Evolutionary conservation across 1,140 invertebrate genomes (phyloP).

Genomic region (Drosophila ficusphila): DNA sequence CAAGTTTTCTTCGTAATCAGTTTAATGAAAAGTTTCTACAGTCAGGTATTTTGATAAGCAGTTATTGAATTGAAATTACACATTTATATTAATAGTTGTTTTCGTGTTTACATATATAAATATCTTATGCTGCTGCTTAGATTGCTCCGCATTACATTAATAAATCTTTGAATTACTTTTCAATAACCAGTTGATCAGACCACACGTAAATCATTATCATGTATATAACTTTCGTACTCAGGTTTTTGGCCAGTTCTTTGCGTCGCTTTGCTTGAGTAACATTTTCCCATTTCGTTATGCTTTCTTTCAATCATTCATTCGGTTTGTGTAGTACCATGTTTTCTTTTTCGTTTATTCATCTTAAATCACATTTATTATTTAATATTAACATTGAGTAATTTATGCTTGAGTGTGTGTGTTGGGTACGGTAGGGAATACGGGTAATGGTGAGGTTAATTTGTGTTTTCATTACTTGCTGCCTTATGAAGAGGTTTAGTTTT

Average conservation of each 20-base stretch:
- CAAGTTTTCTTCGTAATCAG: constrained; percentile 30
- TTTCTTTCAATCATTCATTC: constrained; percentile 33
- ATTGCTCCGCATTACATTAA: constrained; percentile 68
- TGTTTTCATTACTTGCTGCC: constrained; percentile 20
- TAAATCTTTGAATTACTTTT: constrained; percentile 57
- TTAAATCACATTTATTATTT: constrained; percentile 82
- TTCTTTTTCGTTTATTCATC: constrained; percentile 55
- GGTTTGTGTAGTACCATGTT: constrained; percentile 62
- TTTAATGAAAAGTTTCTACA: constrained; percentile 77
- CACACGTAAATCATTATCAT: constrained; percentile 40
- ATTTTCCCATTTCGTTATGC: constrained; percentile 7
- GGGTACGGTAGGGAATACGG: constrained; percentile 33
- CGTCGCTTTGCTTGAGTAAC: constrained; percentile 36
- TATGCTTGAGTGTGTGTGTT: constrained; percentile 67
- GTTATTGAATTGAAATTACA: constrained; percentile 77
- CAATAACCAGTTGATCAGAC: constrained; percentile 60
- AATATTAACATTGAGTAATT: constrained; percentile 81
- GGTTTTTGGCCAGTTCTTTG: constrained; percentile 38
- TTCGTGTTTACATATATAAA: constrained; percentile 60
- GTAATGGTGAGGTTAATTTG: constrained; percentile 50
- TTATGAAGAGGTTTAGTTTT: constrained; percentile 38
- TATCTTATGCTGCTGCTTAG: constrained; percentile 65
- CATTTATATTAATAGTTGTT: constrained; percentile 60
- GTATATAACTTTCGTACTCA: constrained; percentile 38
- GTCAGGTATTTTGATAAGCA: constrained; percentile 82